Conservation (phyloP, 2,113 vertebrate species). For the Physeter macrocephalus region DNA sequence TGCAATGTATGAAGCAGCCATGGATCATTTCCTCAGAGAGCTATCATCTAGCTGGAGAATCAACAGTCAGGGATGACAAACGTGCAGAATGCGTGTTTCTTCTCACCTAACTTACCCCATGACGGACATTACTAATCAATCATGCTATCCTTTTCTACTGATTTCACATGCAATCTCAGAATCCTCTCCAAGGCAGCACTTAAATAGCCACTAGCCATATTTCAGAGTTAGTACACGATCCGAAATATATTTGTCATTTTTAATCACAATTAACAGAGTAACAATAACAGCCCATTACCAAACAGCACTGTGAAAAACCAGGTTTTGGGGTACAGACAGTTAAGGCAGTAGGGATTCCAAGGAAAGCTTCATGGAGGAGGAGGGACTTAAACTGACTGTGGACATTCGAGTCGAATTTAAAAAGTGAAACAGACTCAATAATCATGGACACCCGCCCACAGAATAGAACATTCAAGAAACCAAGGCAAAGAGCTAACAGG, state of each 20-base stretch:
- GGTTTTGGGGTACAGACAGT: too few relatives aligned
- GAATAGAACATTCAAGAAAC: not conserved
- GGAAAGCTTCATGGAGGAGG: not conserved
- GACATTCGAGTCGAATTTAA: not conserved
- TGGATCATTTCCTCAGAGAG: not conserved
- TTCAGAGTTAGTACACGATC: not conserved
- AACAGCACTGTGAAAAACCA: not conserved
- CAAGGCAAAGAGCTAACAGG: not conserved
- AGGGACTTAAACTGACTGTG: not conserved
- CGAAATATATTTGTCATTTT: not conserved
- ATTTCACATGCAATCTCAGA: not conserved
- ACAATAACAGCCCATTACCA: not conserved
- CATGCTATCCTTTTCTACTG: not conserved
- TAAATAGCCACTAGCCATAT: not conserved
- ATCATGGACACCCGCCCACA: not conserved
- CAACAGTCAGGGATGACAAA: not conserved
- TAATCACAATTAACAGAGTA: not conserved
- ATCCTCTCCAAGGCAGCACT: not conserved
- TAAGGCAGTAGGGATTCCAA: not conserved
- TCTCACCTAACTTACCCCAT: not conserved
- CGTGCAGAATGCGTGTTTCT: fast-evolving
- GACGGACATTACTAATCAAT: not conserved
- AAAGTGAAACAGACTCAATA: not conserved
- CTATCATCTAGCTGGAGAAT: not conserved
- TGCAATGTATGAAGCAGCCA: not conserved